Evolutionary conservation across 2,113 vertebrate species (phyloP).

Genomic region (Cyprinodon variegatus): DNA sequence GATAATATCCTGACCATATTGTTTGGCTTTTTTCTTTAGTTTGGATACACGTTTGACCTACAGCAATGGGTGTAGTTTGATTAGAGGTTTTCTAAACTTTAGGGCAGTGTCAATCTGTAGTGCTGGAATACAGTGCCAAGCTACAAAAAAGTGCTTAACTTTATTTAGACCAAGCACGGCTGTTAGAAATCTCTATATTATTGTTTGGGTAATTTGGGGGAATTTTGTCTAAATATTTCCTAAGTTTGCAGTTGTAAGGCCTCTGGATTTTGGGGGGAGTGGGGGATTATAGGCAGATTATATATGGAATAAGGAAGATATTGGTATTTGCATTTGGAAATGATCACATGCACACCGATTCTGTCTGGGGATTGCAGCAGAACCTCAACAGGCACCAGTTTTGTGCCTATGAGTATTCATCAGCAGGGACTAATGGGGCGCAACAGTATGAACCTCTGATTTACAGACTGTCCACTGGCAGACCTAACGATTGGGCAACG

Average conservation of each 20-base stretch:
- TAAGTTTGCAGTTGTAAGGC: not conserved
- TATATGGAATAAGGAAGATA: no score
- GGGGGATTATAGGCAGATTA: not conserved
- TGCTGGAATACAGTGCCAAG: not conserved
- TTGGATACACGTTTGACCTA: not conserved
- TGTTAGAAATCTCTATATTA: not conserved
- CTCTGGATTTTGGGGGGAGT: not conserved
- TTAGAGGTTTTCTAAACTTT: not conserved
- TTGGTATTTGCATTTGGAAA: not conserved
- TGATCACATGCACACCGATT: slow-evolving; percentile 25
- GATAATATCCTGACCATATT: no score
- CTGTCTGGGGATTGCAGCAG: slow-evolving; percentile 26
- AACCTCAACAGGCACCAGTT: slow-evolving; percentile 60
- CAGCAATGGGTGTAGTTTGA: no score
- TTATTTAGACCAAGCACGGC: not conserved
- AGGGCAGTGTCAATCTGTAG: not conserved
- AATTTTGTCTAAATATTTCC: not conserved
- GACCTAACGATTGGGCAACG: slow-evolving; percentile 66
- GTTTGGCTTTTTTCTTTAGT: no score
- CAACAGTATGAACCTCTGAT: slow-evolving; percentile 71
- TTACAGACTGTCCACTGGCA: slow-evolving; percentile 68
- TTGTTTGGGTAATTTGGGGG: not conserved
- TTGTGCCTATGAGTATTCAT: slow-evolving; percentile 78
- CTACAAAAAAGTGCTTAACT: not conserved
- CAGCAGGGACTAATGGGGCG: slow-evolving; percentile 67